Evolutionary conservation across 2,888 invertebrate genomes (phyloP).

Genomic region (Sesia apiformis): DNA sequence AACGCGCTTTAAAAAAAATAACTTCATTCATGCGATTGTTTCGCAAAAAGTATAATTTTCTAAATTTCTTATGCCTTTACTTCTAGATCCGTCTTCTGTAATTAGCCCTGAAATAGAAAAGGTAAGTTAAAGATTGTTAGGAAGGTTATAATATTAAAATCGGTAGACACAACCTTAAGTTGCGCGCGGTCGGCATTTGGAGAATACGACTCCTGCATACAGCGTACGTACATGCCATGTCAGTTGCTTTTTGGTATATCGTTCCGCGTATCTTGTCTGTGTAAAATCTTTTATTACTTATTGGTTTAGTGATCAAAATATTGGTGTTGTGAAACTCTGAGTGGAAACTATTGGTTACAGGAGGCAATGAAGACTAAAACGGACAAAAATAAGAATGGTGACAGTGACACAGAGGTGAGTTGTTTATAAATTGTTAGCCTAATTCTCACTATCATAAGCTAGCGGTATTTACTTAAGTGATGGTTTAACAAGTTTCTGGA

Average conservation of each 20-base stretch:
- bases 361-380: constrained; percentile 76
- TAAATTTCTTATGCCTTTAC: too few relatives aligned
- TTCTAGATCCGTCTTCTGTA: too few relatives aligned
- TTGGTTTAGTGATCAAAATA: constrained; percentile 38
- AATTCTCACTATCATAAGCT: not conserved
- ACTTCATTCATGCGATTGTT: constrained; percentile 40
- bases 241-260: constrained; percentile 57
- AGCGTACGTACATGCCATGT: constrained; percentile 46
- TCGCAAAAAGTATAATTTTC: constrained; percentile 39
- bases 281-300: constrained; percentile 33
- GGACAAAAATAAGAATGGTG: constrained; percentile 73
- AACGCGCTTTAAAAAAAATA: constrained; percentile 29
- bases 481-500: too few relatives aligned
- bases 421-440: constrained; percentile 20
- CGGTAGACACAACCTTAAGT: not conserved
- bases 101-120: constrained; percentile 51
- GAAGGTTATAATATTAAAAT: not conserved
- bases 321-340: constrained; percentile 50
- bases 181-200: constrained; percentile 45
- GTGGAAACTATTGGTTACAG: constrained; percentile 56
- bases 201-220: constrained; percentile 30
- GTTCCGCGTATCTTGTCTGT: constrained; percentile 57
- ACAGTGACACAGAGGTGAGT: constrained; percentile 74
- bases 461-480: not conserved
- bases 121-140: constrained; percentile 29